Conservation (phyloP, 2,113 vertebrate species). For the Erinaceus europaeus region DNA sequence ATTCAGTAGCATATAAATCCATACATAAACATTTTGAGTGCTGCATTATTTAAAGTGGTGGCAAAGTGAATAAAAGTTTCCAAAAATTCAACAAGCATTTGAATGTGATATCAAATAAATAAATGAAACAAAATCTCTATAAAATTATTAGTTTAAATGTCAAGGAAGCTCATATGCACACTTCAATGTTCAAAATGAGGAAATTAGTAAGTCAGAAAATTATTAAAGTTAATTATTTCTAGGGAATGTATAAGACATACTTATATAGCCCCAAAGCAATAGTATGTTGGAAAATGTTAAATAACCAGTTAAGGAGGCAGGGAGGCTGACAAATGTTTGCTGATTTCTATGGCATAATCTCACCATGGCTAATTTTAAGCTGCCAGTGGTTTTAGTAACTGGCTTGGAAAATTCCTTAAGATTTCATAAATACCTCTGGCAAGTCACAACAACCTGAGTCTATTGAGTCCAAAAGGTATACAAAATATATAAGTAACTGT, state of each 20-base stretch:
- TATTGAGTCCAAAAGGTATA: neutral
- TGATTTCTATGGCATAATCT: constrained; percentile 8
- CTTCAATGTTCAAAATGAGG: neutral
- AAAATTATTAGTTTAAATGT: neutral
- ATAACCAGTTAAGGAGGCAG: neutral
- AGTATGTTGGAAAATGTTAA: neutral
- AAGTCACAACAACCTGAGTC: neutral
- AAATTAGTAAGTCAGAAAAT: neutral
- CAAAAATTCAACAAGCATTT: neutral
- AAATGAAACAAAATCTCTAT: constrained; percentile 13
- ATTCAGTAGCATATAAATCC: neutral
- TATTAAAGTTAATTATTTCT: too few species aligned
- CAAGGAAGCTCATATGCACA: neutral
- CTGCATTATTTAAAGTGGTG: constrained; percentile 27
- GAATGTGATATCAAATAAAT: neutral
- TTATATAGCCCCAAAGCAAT: neutral
- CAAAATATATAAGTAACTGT: neutral
- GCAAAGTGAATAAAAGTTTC: constrained; percentile 8
- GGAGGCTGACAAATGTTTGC: neutral
- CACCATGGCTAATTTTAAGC: neutral
- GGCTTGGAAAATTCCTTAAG: constrained; percentile 10
- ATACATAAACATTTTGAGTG: constrained; percentile 3
- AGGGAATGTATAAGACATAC: neutral
- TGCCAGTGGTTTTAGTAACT: constrained; percentile 20
- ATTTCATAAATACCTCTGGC: neutral